Conservation (phyloP, 2,888 invertebrate species). For the Timandra comae region DNA sequence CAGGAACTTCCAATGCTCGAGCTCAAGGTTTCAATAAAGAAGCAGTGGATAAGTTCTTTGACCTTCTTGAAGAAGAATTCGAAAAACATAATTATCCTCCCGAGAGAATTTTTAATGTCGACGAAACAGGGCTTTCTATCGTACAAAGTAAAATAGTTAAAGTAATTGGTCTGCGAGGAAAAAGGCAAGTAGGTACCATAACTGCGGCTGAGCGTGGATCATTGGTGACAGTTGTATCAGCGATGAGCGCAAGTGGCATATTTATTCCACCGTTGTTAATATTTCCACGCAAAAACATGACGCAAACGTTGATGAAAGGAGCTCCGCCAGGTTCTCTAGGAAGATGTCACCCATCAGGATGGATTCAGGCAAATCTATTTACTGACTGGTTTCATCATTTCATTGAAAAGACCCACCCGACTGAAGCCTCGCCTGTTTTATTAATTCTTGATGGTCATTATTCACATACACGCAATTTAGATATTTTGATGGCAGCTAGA, state of each 20-base stretch:
- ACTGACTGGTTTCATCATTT: slow-evolving; percentile 5
- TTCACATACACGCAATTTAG: slow-evolving; percentile 19
- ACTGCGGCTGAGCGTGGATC: slow-evolving; percentile 35
- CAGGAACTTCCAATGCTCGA: slow-evolving; percentile 13
- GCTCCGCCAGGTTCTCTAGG: slow-evolving; percentile 18
- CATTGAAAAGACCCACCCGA: slow-evolving; percentile 12
- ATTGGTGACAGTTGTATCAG: slow-evolving; percentile 18
- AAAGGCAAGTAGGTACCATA: slow-evolving; percentile 30
- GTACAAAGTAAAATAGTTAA: slow-evolving; percentile 29
- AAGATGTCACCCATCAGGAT: slow-evolving; percentile 14
- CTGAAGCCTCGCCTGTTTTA: slow-evolving; percentile 20
- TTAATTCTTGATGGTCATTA: slow-evolving; percentile 23
- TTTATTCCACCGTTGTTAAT: slow-evolving; percentile 25
- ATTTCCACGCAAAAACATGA: slow-evolving; percentile 20
- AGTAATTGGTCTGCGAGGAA: slow-evolving; percentile 30
- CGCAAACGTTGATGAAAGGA: slow-evolving; percentile 16
- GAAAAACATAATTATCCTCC: slow-evolving; percentile 11
- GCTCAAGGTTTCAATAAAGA: slow-evolving; percentile 12
- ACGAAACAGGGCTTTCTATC: slow-evolving; percentile 39
- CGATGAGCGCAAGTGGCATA: slow-evolving; percentile 20
- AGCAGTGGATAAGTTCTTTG: slow-evolving; percentile 11
- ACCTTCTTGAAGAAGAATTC: slow-evolving; percentile 5
- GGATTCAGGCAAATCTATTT: slow-evolving; percentile 20
- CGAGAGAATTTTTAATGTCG: slow-evolving; percentile 33
- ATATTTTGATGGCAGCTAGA: slow-evolving; percentile 15